Conservation (phyloP, 2,797 vertebrate species). For the Otus scops region DNA sequence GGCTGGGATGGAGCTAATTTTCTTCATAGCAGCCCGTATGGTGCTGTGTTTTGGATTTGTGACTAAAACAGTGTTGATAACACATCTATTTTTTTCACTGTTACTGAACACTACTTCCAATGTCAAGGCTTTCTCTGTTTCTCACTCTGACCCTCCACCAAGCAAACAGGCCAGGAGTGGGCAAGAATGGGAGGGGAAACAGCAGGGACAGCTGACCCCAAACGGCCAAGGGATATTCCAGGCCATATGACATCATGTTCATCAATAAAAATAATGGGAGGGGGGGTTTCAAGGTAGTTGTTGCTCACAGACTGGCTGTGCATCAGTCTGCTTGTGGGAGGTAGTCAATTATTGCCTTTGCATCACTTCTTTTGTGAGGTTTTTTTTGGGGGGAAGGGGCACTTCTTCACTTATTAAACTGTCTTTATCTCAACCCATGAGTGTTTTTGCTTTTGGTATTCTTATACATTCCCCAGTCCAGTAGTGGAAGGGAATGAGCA, state of each 20-base stretch:
- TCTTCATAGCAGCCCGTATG: background rate
- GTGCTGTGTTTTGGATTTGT: background rate
- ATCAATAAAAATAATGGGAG: background rate
- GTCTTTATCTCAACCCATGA: background rate
- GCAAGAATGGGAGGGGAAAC: background rate
- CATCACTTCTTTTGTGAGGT: background rate
- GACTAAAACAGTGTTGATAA: background rate
- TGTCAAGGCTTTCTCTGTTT: background rate
- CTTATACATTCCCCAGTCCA: background rate
- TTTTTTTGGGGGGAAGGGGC: accelerated
- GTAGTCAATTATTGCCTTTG: background rate
- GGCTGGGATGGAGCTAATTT: background rate
- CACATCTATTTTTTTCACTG: background rate
- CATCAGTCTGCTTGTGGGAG: background rate
- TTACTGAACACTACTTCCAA: background rate
- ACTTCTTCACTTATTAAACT: background rate
- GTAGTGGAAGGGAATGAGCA: accelerated
- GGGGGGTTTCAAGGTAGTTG: background rate
- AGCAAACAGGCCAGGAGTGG: accelerated
- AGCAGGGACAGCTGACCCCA: background rate
- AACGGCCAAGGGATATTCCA: background rate
- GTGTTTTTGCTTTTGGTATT: background rate
- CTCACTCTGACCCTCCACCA: background rate
- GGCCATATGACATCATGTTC: background rate
- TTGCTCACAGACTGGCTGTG: background rate